Evolutionary conservation across 2,113 vertebrate species (phyloP).

Genomic region (Puffinus mauretanicus): DNA sequence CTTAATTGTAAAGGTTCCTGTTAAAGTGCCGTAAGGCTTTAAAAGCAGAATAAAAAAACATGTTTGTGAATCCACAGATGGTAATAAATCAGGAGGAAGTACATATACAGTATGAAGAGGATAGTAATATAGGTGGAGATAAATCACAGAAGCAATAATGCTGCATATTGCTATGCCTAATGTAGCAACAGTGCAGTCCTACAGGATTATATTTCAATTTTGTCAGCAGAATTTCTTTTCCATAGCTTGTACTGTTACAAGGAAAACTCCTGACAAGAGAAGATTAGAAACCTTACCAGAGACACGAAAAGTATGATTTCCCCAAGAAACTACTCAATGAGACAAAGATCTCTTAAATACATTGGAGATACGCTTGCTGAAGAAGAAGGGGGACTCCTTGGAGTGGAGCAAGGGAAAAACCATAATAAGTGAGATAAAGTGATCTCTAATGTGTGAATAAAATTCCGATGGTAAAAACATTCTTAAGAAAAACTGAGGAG

Average conservation of each 20-base stretch:
- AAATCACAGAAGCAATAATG: conserved; percentile 14
- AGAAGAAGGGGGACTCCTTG: neutral
- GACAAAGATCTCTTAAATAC: neutral
- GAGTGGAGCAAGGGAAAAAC: accelerated
- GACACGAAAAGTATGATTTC: neutral
- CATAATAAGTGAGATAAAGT: neutral
- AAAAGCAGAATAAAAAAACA: neutral
- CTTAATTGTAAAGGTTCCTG: neutral
- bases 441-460: neutral
- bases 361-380: neutral
- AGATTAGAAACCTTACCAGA: neutral
- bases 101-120: neutral
- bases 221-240: conserved; percentile 5
- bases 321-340: neutral
- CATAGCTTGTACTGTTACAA: neutral
- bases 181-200: neutral
- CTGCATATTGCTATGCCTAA: neutral
- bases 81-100: conserved; percentile 1
- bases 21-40: neutral
- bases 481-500: neutral
- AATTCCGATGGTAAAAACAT: neutral
- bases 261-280: neutral
- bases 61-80: neutral
- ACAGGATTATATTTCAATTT: neutral
- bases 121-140: neutral